A percentile compares a stretch with the other conserved stretches of the same genome.
phyloP scores from a whole-genome alignment of 2,888 invertebrate genomes.

The Drosophila seclusa region DNA sequence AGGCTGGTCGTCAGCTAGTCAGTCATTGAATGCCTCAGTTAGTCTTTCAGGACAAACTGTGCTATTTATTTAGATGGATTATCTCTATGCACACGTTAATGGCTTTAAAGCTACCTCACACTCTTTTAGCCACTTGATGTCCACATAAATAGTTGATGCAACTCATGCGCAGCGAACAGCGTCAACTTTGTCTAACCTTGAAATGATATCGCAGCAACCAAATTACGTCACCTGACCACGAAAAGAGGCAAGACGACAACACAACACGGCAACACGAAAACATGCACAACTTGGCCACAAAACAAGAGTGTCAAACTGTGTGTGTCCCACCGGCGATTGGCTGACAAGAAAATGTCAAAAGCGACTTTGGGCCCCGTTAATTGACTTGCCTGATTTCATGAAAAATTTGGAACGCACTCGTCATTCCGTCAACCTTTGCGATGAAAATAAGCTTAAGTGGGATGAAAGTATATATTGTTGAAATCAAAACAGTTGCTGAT shows the following conservation, averaged over 20 bases:
- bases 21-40: background rate
- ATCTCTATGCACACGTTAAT: background rate
- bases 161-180: conserved; percentile 35
- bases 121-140: background rate
- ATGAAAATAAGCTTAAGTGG: conserved; percentile 43
- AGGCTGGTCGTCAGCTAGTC: background rate
- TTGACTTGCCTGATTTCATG: conserved; percentile 52
- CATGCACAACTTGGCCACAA: conserved; percentile 13
- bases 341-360: conserved; percentile 66
- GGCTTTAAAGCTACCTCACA: background rate
- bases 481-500: conserved; percentile 45
- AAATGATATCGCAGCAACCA: conserved; percentile 37
- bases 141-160: conserved; percentile 43
- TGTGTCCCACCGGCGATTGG: conserved; percentile 11
- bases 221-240: conserved; percentile 64
- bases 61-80: background rate
- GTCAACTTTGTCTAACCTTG: conserved; percentile 55
- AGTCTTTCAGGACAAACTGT: background rate
- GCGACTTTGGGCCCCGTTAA: conserved; percentile 53
- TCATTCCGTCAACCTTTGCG: conserved; percentile 50
- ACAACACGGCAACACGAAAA: conserved; percentile 11
- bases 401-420: conserved; percentile 58
- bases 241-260: conserved; percentile 7
- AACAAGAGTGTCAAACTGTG: conserved; percentile 25
- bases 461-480: conserved; percentile 23